Percentiles rank a stretch among this genome's conserved stretches.
Evolutionary conservation across 2,888 invertebrate genomes (phyloP).

Genomic region (Cheilosia pagana): DNA sequence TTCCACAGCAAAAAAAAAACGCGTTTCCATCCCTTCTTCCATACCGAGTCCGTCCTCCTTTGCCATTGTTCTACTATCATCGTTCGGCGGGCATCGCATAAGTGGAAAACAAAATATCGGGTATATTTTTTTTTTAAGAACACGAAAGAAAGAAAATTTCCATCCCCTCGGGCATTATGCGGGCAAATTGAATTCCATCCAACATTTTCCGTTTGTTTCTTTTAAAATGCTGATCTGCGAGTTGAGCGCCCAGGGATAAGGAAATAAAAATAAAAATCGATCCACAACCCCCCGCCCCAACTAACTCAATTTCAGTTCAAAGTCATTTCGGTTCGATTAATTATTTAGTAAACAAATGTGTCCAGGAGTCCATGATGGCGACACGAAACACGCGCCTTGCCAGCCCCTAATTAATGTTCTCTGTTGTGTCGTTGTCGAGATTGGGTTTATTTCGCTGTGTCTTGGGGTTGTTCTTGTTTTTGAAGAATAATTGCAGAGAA

Average conservation of each 20-base stretch:
- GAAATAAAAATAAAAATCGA: constrained; percentile 44
- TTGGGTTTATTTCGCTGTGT: neutral
- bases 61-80: constrained; percentile 9
- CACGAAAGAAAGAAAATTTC: constrained; percentile 3
- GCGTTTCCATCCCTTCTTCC: neutral
- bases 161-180: constrained; percentile 50
- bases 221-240: constrained; percentile 31
- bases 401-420: constrained; percentile 65
- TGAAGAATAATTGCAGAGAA: constrained; percentile 52
- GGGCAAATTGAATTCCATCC: constrained; percentile 63
- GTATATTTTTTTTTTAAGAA: neutral
- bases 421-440: constrained; percentile 27
- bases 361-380: constrained; percentile 25
- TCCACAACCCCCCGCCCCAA: constrained; percentile 28
- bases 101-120: constrained; percentile 21
- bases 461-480: constrained; percentile 9
- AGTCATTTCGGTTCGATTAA: constrained; percentile 57
- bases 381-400: constrained; percentile 59
- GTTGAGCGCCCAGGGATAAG: constrained; percentile 10
- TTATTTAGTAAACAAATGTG: constrained; percentile 69
- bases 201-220: constrained; percentile 19
- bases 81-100: constrained; percentile 6
- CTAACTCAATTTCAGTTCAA: constrained; percentile 47
- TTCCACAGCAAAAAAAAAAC: constrained; percentile 14
- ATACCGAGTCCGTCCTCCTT: constrained; percentile 1